A percentile compares a stretch with the other conserved stretches of the same genome.
Conservation (phyloP, 2,113 vertebrate genomes). For the Cyanoderma ruficeps region DNA sequence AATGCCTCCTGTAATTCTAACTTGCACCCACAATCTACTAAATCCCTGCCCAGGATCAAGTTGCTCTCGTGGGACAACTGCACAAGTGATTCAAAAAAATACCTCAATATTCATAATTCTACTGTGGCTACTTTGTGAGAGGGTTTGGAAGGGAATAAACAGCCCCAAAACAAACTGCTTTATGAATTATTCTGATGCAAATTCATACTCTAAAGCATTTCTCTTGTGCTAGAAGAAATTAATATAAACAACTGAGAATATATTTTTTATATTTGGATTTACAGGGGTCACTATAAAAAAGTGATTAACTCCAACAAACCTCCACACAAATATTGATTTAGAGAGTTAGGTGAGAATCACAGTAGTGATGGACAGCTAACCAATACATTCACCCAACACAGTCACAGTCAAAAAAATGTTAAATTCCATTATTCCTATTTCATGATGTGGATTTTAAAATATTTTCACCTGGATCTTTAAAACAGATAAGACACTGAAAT, state of each 20-base stretch:
- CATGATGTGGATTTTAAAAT: neutral
- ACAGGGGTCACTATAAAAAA: slow-evolving; percentile 56
- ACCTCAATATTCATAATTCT: neutral
- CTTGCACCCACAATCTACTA: neutral
- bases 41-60: neutral
- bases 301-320: slow-evolving; percentile 46
- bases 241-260: slow-evolving; percentile 24
- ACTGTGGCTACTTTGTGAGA: neutral
- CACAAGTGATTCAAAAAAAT: neutral
- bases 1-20: neutral
- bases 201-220: slow-evolving; percentile 20
- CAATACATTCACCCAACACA: neutral
- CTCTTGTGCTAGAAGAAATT: slow-evolving; percentile 31
- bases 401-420: neutral
- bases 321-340: slow-evolving; percentile 21
- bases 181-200: slow-evolving; percentile 67
- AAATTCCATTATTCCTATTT: neutral
- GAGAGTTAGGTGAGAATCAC: slow-evolving; percentile 10
- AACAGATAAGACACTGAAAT: neutral
- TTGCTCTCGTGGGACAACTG: neutral
- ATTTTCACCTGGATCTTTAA: neutral
- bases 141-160: neutral
- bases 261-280: slow-evolving; percentile 63
- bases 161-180: neutral
- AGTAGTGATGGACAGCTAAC: neutral